These are phyloP conservation scores for Lamproptera curius DNA, from an alignment of 2,888 invertebrate genomes.

Conservation along the genomic window DNA sequence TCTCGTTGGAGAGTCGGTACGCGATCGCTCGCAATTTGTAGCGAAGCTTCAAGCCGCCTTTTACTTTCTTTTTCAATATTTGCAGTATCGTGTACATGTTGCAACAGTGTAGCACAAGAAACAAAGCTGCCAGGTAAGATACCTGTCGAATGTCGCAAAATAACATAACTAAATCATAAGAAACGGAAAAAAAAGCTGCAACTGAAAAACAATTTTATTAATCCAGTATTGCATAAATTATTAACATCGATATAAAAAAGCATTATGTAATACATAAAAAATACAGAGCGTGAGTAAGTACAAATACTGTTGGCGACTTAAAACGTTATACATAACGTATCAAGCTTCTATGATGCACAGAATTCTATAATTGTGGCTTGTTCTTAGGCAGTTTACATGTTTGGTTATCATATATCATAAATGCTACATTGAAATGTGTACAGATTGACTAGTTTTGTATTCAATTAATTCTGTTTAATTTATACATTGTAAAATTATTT, in stretches of 20 bases:
- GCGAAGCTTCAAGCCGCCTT: constrained; percentile 76
- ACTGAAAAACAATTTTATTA: constrained; percentile 63
- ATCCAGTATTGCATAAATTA: constrained; percentile 34
- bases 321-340: neutral
- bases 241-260: constrained; percentile 33
- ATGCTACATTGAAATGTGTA: neutral
- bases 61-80: constrained; percentile 91
- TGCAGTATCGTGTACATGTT: constrained; percentile 92
- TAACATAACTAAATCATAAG: constrained; percentile 39
- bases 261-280: constrained; percentile 22
- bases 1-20: constrained; percentile 66
- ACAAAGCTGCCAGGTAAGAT: constrained; percentile 88
- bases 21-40: constrained; percentile 78
- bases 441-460: constrained; percentile 9
- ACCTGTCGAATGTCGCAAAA: constrained; percentile 79
- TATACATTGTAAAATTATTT: too few species aligned
- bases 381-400: too few species aligned
- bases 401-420: too few species aligned
- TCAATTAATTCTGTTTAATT: too few species aligned
- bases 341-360: too few species aligned
- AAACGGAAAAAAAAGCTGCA: constrained; percentile 39
- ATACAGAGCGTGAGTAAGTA: constrained; percentile 21
- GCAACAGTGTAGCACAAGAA: constrained; percentile 91
- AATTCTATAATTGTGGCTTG: too few species aligned
- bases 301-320: neutral